Conservation (phyloP, 2,888 invertebrate species). For the Drosophila neoperkinsi region DNA sequence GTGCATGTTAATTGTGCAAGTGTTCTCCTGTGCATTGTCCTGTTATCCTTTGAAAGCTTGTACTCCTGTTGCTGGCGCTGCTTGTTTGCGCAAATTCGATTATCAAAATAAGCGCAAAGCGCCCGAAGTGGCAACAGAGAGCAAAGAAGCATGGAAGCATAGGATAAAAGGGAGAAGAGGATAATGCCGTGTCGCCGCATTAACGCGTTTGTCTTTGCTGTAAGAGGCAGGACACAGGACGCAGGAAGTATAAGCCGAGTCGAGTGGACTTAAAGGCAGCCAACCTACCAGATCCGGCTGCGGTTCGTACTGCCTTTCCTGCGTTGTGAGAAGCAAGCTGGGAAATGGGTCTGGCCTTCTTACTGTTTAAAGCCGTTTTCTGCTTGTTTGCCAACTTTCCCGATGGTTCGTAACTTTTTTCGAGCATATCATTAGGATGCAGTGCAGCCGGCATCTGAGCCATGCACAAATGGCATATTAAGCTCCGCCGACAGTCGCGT, state of each 20-base stretch:
- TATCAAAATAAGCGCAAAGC: constrained; percentile 67
- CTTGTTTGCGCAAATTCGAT: constrained; percentile 81
- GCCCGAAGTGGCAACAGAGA: constrained; percentile 22
- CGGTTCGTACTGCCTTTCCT: constrained; percentile 9
- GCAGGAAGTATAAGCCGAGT: constrained; percentile 20
- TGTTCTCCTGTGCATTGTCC: constrained; percentile 14
- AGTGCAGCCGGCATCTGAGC: constrained; percentile 50
- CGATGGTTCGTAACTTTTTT: constrained; percentile 68
- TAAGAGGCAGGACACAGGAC: neutral
- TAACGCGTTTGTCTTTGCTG: constrained; percentile 41
- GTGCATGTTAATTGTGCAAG: constrained; percentile 43
- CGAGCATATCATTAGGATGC: constrained; percentile 75
- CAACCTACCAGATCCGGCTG: constrained; percentile 19
- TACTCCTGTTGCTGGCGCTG: constrained; percentile 20
- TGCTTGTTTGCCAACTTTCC: constrained; percentile 65
- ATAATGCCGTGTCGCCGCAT: constrained; percentile 72
- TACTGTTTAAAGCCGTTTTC: constrained; percentile 59
- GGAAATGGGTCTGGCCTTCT: constrained; percentile 56
- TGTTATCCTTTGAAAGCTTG: constrained; percentile 26
- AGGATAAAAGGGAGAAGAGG: constrained; percentile 34
- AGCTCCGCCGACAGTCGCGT: constrained; percentile 60
- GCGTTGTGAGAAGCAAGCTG: constrained; percentile 58
- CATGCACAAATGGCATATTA: constrained; percentile 75
- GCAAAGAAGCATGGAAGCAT: neutral
- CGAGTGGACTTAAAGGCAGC: constrained; percentile 10